phyloP scores from a whole-genome alignment of 2,113 vertebrate species.

The Dromaius novaehollandiae region DNA sequence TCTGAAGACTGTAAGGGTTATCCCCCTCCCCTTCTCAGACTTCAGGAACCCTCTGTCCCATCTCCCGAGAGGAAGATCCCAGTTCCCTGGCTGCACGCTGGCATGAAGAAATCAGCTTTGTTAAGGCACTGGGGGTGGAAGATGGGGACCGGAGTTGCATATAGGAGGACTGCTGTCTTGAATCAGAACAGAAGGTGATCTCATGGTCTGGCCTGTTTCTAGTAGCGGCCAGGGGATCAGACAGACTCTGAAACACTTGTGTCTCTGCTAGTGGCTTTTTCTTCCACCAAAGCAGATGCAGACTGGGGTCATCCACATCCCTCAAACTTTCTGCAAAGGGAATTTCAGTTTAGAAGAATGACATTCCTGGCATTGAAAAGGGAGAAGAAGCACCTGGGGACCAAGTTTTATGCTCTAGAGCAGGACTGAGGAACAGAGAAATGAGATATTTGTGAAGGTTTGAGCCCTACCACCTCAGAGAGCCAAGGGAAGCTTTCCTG shows the following conservation, averaged over 20 bases:
- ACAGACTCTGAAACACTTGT: background rate
- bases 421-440: background rate
- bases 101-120: no score
- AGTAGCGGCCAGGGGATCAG: fast-evolving
- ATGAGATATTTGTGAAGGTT: background rate
- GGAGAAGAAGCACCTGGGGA: no score
- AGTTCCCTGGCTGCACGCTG: background rate
- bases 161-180: no score
- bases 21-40: background rate
- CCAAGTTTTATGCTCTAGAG: no score
- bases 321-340: background rate
- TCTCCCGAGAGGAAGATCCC: background rate
- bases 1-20: no score
- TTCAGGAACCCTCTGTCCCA: background rate
- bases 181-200: background rate
- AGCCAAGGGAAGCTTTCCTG: background rate
- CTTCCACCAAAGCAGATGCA: background rate
- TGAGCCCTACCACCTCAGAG: background rate
- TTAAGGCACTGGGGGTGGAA: no score
- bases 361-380: no score
- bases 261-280: fast-evolving
- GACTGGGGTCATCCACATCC: background rate
- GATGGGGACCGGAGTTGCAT: no score
- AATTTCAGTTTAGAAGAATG: background rate
- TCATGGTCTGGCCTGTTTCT: background rate